Percentiles rank a stretch among this genome's conserved stretches.
These are phyloP conservation scores for Spea bombifrons DNA, from an alignment of 2,113 vertebrate species.

Conservation along the genomic window DNA sequence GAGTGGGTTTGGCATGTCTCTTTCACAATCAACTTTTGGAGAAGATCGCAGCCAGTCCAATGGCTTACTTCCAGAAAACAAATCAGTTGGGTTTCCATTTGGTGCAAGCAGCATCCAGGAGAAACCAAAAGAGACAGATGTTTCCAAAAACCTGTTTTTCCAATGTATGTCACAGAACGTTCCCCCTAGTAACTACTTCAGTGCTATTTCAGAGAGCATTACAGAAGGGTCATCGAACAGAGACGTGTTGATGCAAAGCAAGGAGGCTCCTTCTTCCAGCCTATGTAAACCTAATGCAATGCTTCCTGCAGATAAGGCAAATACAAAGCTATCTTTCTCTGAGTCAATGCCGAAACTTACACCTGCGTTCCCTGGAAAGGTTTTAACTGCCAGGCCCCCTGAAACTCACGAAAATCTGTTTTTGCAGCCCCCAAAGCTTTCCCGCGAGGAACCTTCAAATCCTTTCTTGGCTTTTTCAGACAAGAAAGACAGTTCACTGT, in stretches of 20 bases:
- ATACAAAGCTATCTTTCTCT: slow-evolving; percentile 67
- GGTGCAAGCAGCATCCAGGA: slow-evolving; percentile 70
- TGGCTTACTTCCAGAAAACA: slow-evolving; percentile 74
- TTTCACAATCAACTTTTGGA: slow-evolving; percentile 76
- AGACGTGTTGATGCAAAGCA: slow-evolving; percentile 70
- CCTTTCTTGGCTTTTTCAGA: slow-evolving; percentile 89
- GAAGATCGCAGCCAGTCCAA: slow-evolving; percentile 80
- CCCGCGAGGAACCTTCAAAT: slow-evolving; percentile 84
- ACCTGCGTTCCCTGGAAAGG: slow-evolving; percentile 76
- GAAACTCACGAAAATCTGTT: slow-evolving; percentile 94
- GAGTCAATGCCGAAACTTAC: slow-evolving; percentile 80
- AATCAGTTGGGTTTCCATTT: slow-evolving; percentile 83
- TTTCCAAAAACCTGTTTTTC: slow-evolving; percentile 94
- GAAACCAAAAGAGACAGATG: slow-evolving; percentile 73
- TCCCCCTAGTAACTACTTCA: slow-evolving; percentile 85
- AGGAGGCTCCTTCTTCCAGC: slow-evolving; percentile 59
- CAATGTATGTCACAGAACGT: slow-evolving; percentile 94
- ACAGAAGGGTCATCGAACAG: slow-evolving; percentile 75
- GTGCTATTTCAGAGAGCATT: slow-evolving; percentile 81
- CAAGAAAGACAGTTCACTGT: slow-evolving; percentile 79
- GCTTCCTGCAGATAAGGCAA: slow-evolving; percentile 72
- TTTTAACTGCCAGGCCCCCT: slow-evolving; percentile 65
- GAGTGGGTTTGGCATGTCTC: slow-evolving; percentile 72
- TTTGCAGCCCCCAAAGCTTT: slow-evolving; percentile 84
- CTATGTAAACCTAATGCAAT: slow-evolving; percentile 66